These are phyloP conservation scores for Pomacea canaliculata DNA, from an alignment of 2,888 invertebrate species.

Conservation along the genomic window DNA sequence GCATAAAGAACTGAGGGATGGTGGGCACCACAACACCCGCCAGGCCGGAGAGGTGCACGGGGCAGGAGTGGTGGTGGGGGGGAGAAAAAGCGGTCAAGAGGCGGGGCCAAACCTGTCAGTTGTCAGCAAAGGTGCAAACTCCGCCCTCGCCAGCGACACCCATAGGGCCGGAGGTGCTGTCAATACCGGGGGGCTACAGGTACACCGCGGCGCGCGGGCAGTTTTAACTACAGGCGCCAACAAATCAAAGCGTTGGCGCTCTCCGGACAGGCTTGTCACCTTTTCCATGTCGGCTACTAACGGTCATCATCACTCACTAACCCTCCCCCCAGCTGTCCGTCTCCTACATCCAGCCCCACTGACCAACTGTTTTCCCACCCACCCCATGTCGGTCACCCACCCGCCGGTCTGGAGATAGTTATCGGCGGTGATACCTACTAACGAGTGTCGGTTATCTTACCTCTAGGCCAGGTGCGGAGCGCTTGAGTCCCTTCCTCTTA, in stretches of 20 bases:
- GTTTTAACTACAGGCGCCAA: not conserved
- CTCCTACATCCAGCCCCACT: too few relatives aligned
- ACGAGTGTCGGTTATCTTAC: too few relatives aligned
- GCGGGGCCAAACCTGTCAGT: slow-evolving; percentile 33
- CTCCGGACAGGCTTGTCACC: not conserved
- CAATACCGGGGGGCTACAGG: slow-evolving; percentile 10
- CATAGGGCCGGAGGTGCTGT: slow-evolving; percentile 1
- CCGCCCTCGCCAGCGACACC: slow-evolving; percentile 10
- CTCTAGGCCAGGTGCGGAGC: too few relatives aligned
- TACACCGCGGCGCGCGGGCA: slow-evolving; percentile 10
- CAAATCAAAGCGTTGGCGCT: slow-evolving; percentile 26
- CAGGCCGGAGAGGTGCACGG: slow-evolving; percentile 5
- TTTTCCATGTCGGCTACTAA: not conserved
- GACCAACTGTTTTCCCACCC: too few relatives aligned
- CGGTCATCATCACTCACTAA: not conserved
- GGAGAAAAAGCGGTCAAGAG: slow-evolving; percentile 31
- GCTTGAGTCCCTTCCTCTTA: too few relatives aligned
- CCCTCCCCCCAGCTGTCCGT: not conserved
- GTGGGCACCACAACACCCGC: slow-evolving; percentile 8
- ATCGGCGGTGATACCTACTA: too few relatives aligned
- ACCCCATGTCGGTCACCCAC: too few relatives aligned
- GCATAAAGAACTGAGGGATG: slow-evolving; percentile 8
- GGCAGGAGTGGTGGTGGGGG: slow-evolving; percentile 27
- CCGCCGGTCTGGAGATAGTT: too few relatives aligned
- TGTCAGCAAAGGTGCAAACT: slow-evolving; percentile 34